A percentile compares a stretch with the other conserved stretches of the same genome.
These are phyloP conservation scores for Oscheius sp. DNA, from an alignment of 2,888 invertebrate species.

Conservation along the genomic window DNA sequence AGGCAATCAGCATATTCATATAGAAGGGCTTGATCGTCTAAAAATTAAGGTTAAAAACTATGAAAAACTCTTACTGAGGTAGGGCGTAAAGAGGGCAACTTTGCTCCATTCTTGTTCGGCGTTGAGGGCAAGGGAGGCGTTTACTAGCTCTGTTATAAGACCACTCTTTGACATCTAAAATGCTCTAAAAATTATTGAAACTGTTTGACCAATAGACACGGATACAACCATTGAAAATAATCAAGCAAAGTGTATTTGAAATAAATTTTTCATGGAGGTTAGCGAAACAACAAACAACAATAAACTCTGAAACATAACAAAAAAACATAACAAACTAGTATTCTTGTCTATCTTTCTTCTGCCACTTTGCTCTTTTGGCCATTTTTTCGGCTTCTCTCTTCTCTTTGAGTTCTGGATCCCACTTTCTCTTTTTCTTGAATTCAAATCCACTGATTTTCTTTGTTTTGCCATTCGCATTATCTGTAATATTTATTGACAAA, in stretches of 20 bases:
- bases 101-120: conserved; percentile 62
- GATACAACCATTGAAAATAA: too few relatives aligned
- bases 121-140: conserved; percentile 50
- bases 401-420: conserved; percentile 23
- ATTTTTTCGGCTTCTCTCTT: conserved; percentile 17
- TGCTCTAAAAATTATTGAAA: neutral
- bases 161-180: conserved; percentile 41
- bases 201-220: too few relatives aligned
- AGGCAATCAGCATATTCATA: conserved; percentile 93
- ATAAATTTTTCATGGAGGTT: neutral
- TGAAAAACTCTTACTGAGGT: conserved; percentile 43
- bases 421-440: conserved; percentile 2
- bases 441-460: conserved; percentile 41
- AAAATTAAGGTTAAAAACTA: conserved; percentile 36
- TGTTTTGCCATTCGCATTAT: neutral
- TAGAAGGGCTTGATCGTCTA: conserved; percentile 88
- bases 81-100: conserved; percentile 58
- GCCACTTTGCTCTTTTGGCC: conserved; percentile 14
- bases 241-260: neutral
- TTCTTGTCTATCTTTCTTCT: conserved; percentile 16
- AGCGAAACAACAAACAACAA: neutral
- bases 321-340: neutral
- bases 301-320: neutral
- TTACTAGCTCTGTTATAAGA: conserved; percentile 49
- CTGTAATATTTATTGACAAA: neutral